A percentile compares a stretch with the other conserved stretches of the same genome.
These are phyloP conservation scores for Ispidina picta DNA, from an alignment of 2,797 vertebrate genomes.

Conservation along the genomic window DNA sequence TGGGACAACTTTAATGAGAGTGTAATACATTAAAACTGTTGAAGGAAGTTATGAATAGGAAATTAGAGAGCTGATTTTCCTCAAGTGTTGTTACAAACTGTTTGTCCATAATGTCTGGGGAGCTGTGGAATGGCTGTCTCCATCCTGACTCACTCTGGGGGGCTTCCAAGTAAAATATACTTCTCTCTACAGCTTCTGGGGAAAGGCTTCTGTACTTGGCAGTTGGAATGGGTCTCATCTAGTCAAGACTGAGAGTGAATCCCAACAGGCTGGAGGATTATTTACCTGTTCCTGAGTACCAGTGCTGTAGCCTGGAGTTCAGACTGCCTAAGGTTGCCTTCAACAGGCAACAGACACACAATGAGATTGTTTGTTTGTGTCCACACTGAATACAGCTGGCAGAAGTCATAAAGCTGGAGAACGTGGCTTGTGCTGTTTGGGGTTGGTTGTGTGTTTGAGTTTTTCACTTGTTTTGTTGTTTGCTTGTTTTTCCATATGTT, in stretches of 20 bases:
- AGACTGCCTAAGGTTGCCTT: neutral
- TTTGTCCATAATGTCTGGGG: neutral
- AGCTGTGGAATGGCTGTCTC: neutral
- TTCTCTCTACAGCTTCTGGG: no score
- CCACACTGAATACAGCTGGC: neutral
- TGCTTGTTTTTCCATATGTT: neutral
- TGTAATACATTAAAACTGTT: neutral
- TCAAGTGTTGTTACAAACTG: neutral
- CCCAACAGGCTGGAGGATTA: neutral
- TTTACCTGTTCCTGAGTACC: rapidly evolving
- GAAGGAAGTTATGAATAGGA: neutral
- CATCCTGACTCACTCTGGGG: neutral
- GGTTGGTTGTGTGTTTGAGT: neutral
- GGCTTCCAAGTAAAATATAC: neutral
- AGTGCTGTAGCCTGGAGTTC: neutral
- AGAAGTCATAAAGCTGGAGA: neutral
- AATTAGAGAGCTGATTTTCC: neutral
- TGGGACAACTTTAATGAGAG: neutral
- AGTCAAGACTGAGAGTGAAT: neutral
- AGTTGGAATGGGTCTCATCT: neutral
- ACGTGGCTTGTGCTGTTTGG: rapidly evolving
- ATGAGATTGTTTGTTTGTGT: neutral
- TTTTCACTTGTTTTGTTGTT: no score
- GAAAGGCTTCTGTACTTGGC: neutral
- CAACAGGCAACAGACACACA: neutral